Conservation (phyloP, 2,797 vertebrate species). For the Pitangus sulphuratus region DNA sequence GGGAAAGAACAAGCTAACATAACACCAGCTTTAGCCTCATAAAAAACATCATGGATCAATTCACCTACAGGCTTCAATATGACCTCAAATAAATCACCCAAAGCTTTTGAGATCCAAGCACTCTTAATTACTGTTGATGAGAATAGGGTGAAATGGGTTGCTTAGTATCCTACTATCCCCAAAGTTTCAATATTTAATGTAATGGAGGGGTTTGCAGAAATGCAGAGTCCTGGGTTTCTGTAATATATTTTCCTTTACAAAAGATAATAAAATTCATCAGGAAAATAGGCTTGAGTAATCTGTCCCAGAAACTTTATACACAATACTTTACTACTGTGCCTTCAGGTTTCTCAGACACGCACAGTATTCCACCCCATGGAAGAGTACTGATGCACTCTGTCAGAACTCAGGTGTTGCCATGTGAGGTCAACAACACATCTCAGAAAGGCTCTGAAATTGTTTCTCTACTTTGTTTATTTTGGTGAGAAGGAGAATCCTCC, state of each 20-base stretch:
- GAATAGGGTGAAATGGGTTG: neutral
- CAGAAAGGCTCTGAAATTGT: neutral
- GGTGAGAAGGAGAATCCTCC: neutral
- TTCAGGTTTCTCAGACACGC: neutral
- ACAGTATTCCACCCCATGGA: fast-evolving
- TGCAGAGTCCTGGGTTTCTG: neutral
- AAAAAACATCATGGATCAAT: neutral
- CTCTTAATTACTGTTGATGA: neutral
- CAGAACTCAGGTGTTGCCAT: neutral
- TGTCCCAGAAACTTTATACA: neutral
- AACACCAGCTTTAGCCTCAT: neutral
- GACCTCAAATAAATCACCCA: neutral
- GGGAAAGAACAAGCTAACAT: neutral
- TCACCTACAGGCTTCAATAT: neutral
- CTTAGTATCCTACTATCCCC: neutral
- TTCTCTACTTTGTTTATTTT: neutral
- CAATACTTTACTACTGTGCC: neutral
- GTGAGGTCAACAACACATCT: neutral
- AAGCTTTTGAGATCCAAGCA: neutral
- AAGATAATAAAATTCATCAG: neutral
- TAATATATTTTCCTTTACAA: neutral
- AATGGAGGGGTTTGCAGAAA: neutral
- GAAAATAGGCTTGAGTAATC: neutral
- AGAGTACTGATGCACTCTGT: neutral
- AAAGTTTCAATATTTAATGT: neutral